phyloP scores from a whole-genome alignment of 1,140 invertebrate genomes.

The Heliconius hermathena region DNA sequence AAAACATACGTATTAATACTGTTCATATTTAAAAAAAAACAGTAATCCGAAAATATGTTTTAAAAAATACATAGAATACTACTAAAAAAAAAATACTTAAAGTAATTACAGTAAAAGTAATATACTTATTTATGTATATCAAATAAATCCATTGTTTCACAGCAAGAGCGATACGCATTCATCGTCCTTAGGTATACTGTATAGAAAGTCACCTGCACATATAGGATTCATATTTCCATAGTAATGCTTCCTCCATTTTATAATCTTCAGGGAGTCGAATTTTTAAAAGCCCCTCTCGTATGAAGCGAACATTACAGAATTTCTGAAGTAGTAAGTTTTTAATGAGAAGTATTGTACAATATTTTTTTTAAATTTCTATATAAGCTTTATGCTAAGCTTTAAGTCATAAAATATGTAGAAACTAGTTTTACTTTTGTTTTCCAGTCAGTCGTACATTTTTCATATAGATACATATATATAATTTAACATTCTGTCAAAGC shows the following conservation, averaged over 20 bases:
- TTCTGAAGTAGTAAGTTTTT: background rate
- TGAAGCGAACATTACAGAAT: constrained; percentile 6
- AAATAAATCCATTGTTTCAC: background rate
- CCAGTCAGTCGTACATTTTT: too few species aligned
- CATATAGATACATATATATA: too few species aligned
- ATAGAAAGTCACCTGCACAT: constrained; percentile 1
- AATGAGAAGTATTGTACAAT: background rate
- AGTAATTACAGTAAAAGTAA: background rate
- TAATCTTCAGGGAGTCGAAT: constrained; percentile 6
- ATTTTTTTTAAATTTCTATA: too few species aligned
- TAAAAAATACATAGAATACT: background rate
- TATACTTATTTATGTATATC: background rate
- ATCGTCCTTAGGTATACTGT: background rate
- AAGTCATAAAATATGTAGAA: too few species aligned
- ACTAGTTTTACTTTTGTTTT: too few species aligned
- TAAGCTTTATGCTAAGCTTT: too few species aligned
- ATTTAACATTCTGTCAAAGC: background rate
- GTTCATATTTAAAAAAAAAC: too few species aligned
- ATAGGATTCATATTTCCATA: background rate
- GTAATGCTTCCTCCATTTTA: background rate
- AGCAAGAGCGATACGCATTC: background rate
- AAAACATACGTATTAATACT: too few species aligned
- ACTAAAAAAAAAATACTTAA: background rate
- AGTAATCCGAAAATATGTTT: too few species aligned
- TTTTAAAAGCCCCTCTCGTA: constrained; percentile 4